phyloP scores from a whole-genome alignment of 2,888 invertebrate genomes.

The Brenthis ino region DNA sequence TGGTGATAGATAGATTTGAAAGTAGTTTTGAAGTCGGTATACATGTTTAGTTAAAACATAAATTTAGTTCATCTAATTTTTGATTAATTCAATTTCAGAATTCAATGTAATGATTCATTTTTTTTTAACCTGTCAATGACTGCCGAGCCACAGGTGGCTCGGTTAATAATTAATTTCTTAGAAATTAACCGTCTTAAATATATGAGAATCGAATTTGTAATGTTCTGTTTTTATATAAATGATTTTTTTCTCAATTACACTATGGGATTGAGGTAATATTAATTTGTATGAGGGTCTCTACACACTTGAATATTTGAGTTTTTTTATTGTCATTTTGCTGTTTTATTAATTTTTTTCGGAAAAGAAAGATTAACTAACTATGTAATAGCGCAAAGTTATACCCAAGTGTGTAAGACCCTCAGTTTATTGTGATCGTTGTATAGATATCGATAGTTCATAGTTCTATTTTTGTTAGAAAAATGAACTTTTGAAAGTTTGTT shows the following conservation, averaged over 20 bases:
- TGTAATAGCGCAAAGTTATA: neutral
- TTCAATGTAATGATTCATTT: neutral
- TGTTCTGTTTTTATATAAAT: too few relatives aligned
- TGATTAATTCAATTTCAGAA: neutral
- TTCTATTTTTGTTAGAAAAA: slow-evolving; percentile 26
- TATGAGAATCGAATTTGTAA: too few relatives aligned
- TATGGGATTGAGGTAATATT: neutral
- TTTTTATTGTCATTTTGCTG: neutral
- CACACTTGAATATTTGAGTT: neutral
- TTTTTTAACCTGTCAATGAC: neutral
- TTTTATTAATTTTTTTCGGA: too few relatives aligned
- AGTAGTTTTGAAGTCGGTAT: too few relatives aligned
- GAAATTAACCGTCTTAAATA: neutral
- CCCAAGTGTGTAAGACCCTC: slow-evolving; percentile 14
- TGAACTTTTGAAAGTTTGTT: slow-evolving; percentile 23
- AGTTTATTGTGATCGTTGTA: slow-evolving; percentile 16
- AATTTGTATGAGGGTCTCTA: slow-evolving; percentile 10
- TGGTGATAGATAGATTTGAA: too few relatives aligned
- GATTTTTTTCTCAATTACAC: slow-evolving; percentile 6
- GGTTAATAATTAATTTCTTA: too few relatives aligned
- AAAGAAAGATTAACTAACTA: too few relatives aligned
- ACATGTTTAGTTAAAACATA: too few relatives aligned
- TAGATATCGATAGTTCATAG: slow-evolving; percentile 16
- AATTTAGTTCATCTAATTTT: neutral
- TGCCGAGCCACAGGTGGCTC: too few relatives aligned